Evolutionary conservation across 2,888 invertebrate species (phyloP).

Genomic region (Eucera pruinosa): DNA sequence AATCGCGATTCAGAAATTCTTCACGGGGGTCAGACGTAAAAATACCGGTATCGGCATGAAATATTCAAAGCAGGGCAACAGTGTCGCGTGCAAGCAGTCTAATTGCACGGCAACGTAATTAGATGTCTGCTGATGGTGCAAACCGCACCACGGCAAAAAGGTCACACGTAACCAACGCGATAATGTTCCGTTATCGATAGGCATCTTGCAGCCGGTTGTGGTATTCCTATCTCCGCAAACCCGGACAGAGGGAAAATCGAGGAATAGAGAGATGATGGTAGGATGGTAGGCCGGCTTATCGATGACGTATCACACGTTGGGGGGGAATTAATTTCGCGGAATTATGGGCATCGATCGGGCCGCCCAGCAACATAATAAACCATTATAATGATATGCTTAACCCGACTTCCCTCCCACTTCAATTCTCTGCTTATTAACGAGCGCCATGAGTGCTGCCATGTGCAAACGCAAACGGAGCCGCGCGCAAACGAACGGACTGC

Average conservation of each 20-base stretch:
- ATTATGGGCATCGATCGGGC: slow-evolving; percentile 56
- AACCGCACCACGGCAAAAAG: slow-evolving; percentile 10
- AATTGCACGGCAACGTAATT: slow-evolving; percentile 35
- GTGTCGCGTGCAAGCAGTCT: slow-evolving; percentile 11
- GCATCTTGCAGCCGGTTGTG: slow-evolving; percentile 43
- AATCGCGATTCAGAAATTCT: not conserved
- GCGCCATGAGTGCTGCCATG: slow-evolving; percentile 48
- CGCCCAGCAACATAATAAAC: slow-evolving; percentile 65
- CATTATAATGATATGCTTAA: slow-evolving; percentile 72
- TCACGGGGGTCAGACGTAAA: not conserved
- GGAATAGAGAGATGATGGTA: not conserved
- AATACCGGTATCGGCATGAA: not conserved
- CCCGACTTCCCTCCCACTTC: slow-evolving; percentile 46
- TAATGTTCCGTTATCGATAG: slow-evolving; percentile 36
- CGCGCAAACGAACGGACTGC: slow-evolving; percentile 21
- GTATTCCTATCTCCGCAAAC: slow-evolving; percentile 31
- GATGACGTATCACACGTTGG: slow-evolving; percentile 17
- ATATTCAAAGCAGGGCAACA: slow-evolving; percentile 4
- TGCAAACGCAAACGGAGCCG: slow-evolving; percentile 34
- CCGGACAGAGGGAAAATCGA: not conserved
- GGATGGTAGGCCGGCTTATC: slow-evolving; percentile 26
- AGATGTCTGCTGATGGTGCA: slow-evolving; percentile 12
- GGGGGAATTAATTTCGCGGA: slow-evolving; percentile 65
- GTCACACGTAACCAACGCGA: slow-evolving; percentile 17
- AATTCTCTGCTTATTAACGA: slow-evolving; percentile 66